phyloP scores from a whole-genome alignment of 2,797 vertebrate genomes.

The Synanceia verrucosa region DNA sequence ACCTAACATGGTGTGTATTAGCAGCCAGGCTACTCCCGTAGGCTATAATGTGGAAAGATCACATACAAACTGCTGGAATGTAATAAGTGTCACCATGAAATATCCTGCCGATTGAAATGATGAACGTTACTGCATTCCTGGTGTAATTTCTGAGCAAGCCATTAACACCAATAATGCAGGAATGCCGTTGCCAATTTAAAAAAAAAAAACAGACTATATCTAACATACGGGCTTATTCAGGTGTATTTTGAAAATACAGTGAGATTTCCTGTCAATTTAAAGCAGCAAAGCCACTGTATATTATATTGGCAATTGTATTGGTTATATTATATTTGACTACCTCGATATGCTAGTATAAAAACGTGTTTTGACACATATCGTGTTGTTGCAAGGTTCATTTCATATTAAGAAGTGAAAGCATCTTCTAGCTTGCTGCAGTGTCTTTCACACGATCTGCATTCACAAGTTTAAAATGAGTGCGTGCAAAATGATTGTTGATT shows the following conservation, averaged over 20 bases:
- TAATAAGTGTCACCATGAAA: neutral
- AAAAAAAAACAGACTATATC: neutral
- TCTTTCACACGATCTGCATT: neutral
- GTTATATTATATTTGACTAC: neutral
- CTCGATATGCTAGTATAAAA: neutral
- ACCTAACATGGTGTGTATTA: slow-evolving; percentile 2
- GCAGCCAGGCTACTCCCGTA: neutral
- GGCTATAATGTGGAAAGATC: too few relatives aligned
- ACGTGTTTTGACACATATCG: neutral
- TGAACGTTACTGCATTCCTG: neutral
- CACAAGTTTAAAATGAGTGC: neutral
- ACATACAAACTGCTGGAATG: neutral
- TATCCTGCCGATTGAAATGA: neutral
- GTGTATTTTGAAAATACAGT: neutral
- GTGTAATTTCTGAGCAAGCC: neutral
- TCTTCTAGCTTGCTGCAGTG: neutral
- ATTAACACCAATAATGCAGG: neutral
- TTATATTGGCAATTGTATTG: too few relatives aligned
- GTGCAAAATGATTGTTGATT: neutral
- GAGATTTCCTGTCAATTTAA: neutral
- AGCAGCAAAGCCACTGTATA: neutral
- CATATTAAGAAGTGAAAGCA: neutral
- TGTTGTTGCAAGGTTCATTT: neutral
- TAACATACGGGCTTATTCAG: too few relatives aligned
- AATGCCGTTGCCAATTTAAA: neutral